Evolutionary conservation across 1,140 invertebrate species (phyloP).

Genomic region (Hypothenemus hampei): DNA sequence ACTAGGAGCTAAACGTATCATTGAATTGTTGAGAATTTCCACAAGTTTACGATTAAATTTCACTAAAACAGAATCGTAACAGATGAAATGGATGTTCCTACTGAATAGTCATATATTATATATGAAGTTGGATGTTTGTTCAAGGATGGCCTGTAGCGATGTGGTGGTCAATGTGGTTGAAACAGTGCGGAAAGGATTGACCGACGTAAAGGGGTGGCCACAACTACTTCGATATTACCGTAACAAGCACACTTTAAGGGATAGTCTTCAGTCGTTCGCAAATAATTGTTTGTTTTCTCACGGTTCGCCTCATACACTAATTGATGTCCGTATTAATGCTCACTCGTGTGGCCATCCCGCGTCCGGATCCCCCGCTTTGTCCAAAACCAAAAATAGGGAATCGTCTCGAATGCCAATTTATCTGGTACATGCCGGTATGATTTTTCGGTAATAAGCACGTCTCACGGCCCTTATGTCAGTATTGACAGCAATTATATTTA

Average conservation of each 20-base stretch:
- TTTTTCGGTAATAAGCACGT: slow-evolving; percentile 38
- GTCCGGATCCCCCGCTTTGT: slow-evolving; percentile 34
- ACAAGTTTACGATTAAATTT: no score
- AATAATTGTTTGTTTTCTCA: slow-evolving; percentile 48
- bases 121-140: slow-evolving; percentile 36
- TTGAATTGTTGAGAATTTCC: no score
- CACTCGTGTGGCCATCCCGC: slow-evolving; percentile 33
- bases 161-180: slow-evolving; percentile 38
- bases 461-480: slow-evolving; percentile 20
- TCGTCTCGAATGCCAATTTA: slow-evolving; percentile 36
- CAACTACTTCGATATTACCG: slow-evolving; percentile 35
- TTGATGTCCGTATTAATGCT: slow-evolving; percentile 44
- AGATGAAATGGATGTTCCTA: no score
- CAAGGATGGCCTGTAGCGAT: slow-evolving; percentile 29
- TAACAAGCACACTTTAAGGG: slow-evolving; percentile 42
- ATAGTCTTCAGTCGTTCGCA: slow-evolving; percentile 37
- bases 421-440: slow-evolving; percentile 29
- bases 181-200: slow-evolving; percentile 16
- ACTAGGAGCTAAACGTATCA: no score
- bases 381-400: slow-evolving; percentile 35
- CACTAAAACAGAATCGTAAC: no score
- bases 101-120: no score
- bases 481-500: slow-evolving; percentile 34
- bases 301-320: slow-evolving; percentile 43
- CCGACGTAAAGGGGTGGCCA: slow-evolving; percentile 38